Base-by-base conservation (phyloP, 2,888 invertebrate species). In the Netelia inedita region DNA sequence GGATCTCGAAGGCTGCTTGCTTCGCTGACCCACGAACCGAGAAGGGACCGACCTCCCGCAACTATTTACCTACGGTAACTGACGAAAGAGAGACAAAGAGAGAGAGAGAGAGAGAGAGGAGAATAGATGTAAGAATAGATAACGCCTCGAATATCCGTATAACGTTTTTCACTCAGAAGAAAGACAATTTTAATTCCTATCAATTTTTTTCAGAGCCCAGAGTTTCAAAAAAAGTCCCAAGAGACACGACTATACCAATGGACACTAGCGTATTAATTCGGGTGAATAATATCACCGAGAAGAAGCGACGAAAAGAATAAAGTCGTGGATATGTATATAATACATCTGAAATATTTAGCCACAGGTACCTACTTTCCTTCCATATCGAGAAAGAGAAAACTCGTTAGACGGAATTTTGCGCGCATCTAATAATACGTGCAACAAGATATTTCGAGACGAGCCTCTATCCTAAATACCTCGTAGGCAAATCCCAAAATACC, bases 381-480 rank as follows among this genome's bases (percentile, higher is more conserved):
- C 81, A 75, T 65, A 83, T 65, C 43, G 78, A 66, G 79, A 84
- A 81, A 84, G 79, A 86, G 82, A 83, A 83, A 83, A 79, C 65
- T 63, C 50, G 55, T 63, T 28, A 46, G 35, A 73, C 23, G 57
- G 50, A 69, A 78, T 69, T 71, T 71, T 53, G 57, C 75, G 63
- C 50, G 21, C 19, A n/a, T 46, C 28, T 14, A 23, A 53, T 46
- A 35, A 41, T 14, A 35, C 16, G 23, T 23, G 63, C 16, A 63
- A 46, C 16, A 65, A 53, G n/a, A 74, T 63, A 14, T 75, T 65
- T 35, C 50, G 16, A 28, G 28, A 21, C n/a, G n/a, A n/a, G 55
- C 35, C 43, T 10, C 16, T 23, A 57, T 46, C 41, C 73, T 46
- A 9, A 65, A 21, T 75, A 35, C 68, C n/a, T 78, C 28, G 16